Evolutionary conservation across 1,140 invertebrate genomes (phyloP), one percentile per base, ranked within the genome.

Genomic region (Papilio dardanus): DNA sequence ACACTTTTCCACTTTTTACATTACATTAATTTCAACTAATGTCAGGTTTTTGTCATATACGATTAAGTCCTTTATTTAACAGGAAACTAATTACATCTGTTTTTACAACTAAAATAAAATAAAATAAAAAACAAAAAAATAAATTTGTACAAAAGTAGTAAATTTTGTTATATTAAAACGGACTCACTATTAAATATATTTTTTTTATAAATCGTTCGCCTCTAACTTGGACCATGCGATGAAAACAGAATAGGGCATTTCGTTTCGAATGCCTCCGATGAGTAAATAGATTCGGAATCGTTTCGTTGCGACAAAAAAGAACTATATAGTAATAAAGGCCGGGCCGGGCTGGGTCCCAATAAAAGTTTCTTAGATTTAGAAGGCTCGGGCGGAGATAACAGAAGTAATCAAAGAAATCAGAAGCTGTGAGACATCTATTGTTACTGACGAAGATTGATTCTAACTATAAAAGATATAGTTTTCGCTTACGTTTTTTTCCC

Each of bases 231-330:
- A 30, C 24, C 54, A 28, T 35, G 30, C 42, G 28, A 71, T 71
- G 19, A 19, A 73, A 58, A 73, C 6, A 58, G 69, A 42, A 71
- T 71, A 33, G 71, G 71, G 37, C 67, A 69, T 16, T 73, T 73
- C 50, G 71, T 33, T 73, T 35, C 71, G 46, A 73, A 54, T 37
- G 58, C 40, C 54, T 58, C 50, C 24, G 71, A 50, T 71, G 54
- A 50, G 68, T 62, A 65, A 73, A 73, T 75, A 77, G 74, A 79
- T 77, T 75, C 42, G 68, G 71, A 77, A 77, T 79, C 71, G 76
- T 75, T 77, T 75, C 69, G 74, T 74, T 79, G 67, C 71, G 76
- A 77, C 76, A 79, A 74, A 42, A 74, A 69, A 75, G 46, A 68
- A 75, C 74, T 31, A 76, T n/a, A n/a, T 24, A 54, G 74, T 66